Evolutionary conservation across 1,140 invertebrate species (phyloP).

Genomic region (Microplitis demolitor): DNA sequence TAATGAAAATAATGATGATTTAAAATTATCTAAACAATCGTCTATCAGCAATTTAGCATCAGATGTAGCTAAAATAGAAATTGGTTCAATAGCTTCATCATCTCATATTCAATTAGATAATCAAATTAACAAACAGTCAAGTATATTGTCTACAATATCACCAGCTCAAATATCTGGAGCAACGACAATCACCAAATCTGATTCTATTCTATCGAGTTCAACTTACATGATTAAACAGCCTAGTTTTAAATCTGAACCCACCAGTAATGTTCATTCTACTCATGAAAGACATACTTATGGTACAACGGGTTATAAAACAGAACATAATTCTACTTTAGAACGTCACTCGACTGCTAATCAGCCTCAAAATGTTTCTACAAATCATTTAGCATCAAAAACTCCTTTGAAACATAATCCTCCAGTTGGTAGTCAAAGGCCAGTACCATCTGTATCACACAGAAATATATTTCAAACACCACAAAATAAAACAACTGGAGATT

Average conservation of each 20-base stretch:
- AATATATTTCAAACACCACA: constrained; percentile 52
- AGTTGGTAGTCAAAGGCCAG: constrained; percentile 34
- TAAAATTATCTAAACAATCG: too few relatives aligned
- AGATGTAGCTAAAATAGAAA: background rate
- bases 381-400: constrained; percentile 37
- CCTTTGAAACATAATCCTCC: constrained; percentile 47
- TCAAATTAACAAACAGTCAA: background rate
- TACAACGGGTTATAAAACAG: background rate
- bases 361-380: background rate
- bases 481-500: constrained; percentile 31
- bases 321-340: background rate
- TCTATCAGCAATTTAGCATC: background rate
- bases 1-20: background rate
- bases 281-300: background rate
- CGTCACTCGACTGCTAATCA: background rate
- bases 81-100: background rate
- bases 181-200: background rate
- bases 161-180: background rate
- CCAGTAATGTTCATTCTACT: background rate
- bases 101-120: background rate
- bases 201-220: background rate
- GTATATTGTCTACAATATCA: background rate
- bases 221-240: background rate
- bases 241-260: background rate
- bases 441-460: constrained; percentile 46